phyloP scores from a whole-genome alignment of 2,113 vertebrate genomes.

The Myotis lucifugus region DNA sequence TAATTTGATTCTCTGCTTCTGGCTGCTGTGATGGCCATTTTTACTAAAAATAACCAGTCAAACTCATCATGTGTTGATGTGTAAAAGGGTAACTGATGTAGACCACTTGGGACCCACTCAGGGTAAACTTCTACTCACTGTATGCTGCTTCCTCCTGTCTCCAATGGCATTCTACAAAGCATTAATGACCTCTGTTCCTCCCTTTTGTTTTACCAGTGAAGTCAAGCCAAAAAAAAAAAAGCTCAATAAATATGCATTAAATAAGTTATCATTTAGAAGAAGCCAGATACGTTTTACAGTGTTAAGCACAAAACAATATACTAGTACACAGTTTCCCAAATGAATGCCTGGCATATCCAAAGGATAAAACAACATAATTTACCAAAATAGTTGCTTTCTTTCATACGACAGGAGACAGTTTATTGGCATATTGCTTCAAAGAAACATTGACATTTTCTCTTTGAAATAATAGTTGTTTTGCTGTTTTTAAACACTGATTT shows the following conservation, averaged over 20 bases:
- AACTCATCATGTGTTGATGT: not conserved
- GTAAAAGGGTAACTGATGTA: not conserved
- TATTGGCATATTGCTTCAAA: conserved; percentile 31
- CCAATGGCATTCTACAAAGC: not conserved
- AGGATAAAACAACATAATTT: conserved; percentile 36
- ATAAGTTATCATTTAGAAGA: conserved; percentile 25
- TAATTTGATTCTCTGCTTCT: not conserved
- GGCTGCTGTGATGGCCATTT: not conserved
- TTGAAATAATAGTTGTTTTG: not conserved
- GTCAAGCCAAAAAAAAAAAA: conserved; percentile 33
- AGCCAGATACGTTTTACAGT: conserved; percentile 44
- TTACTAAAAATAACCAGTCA: not conserved
- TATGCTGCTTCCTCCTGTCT: not conserved
- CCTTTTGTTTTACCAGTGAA: not conserved
- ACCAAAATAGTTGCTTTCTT: not conserved
- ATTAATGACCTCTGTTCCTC: not conserved
- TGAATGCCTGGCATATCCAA: not conserved
- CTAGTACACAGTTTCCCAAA: conserved; percentile 14
- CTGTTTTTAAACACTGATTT: not conserved
- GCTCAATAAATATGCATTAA: conserved; percentile 38
- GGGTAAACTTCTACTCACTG: not conserved
- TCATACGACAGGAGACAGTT: conserved; percentile 16
- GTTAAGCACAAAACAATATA: not conserved
- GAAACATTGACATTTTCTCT: conserved; percentile 31
- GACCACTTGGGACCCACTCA: not conserved